Evolutionary conservation across 2,888 invertebrate species (phyloP).

Genomic region (Flexamia atlantica): DNA sequence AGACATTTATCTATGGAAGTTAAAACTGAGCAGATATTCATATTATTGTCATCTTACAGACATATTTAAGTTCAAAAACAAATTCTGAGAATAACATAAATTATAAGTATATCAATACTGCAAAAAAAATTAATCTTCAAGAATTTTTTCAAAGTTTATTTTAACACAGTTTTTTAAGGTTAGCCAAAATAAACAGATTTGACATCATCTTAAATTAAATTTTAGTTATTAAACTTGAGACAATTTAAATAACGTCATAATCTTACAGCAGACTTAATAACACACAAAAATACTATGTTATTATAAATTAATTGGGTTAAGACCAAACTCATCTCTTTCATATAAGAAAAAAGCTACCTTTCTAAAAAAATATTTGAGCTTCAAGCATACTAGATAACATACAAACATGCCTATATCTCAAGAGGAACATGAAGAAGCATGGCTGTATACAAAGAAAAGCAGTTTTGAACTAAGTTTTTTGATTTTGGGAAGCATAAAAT

Average conservation of each 20-base stretch:
- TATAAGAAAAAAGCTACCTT: neutral
- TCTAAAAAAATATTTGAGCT: neutral
- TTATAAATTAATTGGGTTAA: slow-evolving; percentile 21
- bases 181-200: no score
- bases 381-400: slow-evolving; percentile 3
- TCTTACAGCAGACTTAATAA: neutral
- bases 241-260: neutral
- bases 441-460: no score
- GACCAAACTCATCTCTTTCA: slow-evolving; percentile 11
- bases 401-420: slow-evolving; percentile 36
- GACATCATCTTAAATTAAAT: no score
- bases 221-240: neutral
- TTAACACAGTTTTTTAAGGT: no score
- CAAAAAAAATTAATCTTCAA: no score
- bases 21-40: neutral
- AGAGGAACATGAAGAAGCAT: no score
- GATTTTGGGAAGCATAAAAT: no score
- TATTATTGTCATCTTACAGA: neutral
- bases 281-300: slow-evolving; percentile 22
- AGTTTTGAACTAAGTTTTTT: no score
- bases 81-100: no score
- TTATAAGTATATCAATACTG: no score
- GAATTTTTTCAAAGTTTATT: no score
- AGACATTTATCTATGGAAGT: neutral
- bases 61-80: no score